Conservation (phyloP, 2,888 invertebrate genomes). For the Phengaris alcon region DNA sequence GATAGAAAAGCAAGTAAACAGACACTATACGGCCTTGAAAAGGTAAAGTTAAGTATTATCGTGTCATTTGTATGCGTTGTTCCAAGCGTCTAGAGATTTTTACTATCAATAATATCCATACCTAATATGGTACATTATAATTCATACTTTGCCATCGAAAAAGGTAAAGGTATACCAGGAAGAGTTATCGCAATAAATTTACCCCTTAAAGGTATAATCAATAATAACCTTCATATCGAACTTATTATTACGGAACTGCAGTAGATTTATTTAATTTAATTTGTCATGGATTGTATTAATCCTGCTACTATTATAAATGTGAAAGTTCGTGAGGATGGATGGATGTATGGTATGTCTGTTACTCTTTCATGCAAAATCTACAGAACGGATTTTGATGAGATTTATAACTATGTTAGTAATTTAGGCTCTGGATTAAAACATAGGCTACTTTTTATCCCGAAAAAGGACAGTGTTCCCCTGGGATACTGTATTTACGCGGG, state of each 20-base stretch:
- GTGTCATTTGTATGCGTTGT: conserved; percentile 6
- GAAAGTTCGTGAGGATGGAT: too few relatives aligned
- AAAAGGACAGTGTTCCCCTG: too few relatives aligned
- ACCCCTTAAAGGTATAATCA: conserved; percentile 27
- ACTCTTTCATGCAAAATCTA: too few relatives aligned
- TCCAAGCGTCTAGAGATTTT: conserved; percentile 8
- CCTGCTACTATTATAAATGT: too few relatives aligned
- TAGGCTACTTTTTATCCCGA: too few relatives aligned
- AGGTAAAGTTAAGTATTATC: neutral
- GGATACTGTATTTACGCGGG: too few relatives aligned
- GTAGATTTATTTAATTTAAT: neutral
- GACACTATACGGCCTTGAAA: neutral
- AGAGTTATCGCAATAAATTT: conserved; percentile 16
- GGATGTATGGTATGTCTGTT: too few relatives aligned
- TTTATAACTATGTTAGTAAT: too few relatives aligned
- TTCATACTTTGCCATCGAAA: conserved; percentile 23
- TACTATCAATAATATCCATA: conserved; percentile 10
- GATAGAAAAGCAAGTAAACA: neutral
- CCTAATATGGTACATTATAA: conserved; percentile 14
- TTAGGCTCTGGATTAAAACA: too few relatives aligned
- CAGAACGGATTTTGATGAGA: too few relatives aligned
- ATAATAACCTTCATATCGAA: conserved; percentile 4
- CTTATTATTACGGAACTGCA: conserved; percentile 1
- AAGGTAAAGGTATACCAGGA: conserved; percentile 22
- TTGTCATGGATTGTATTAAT: too few relatives aligned